Conservation (phyloP, 1,140 invertebrate species). For the Ylistrum balloti region DNA sequence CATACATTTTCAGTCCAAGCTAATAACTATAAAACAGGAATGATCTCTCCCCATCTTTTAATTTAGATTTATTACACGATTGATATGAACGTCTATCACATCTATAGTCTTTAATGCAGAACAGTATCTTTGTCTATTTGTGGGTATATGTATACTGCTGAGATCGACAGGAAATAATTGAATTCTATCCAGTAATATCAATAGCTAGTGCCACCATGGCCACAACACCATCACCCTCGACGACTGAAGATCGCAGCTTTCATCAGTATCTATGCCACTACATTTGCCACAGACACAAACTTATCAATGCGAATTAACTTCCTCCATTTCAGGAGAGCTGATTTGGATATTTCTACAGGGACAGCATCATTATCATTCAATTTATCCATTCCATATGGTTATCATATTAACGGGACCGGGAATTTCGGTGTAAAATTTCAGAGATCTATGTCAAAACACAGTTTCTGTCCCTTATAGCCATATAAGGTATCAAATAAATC, state of each 20-base stretch:
- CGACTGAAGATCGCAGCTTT: background rate
- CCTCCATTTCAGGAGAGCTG: slow-evolving; percentile 36
- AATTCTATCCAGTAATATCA: background rate
- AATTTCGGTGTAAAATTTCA: slow-evolving; percentile 39
- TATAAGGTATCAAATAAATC: slow-evolving; percentile 30
- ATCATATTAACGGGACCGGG: background rate
- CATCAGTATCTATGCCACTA: slow-evolving; percentile 19
- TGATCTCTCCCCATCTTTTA: background rate
- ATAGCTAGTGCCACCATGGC: background rate
- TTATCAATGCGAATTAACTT: slow-evolving; percentile 3
- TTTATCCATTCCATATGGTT: slow-evolving; percentile 35
- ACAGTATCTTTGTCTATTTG: background rate
- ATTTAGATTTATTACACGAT: background rate
- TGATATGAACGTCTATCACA: background rate
- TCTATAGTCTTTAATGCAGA: background rate
- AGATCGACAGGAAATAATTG: background rate
- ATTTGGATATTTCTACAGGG: background rate
- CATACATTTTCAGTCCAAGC: background rate
- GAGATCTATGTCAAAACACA: slow-evolving; percentile 18
- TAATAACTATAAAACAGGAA: background rate
- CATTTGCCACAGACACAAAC: slow-evolving; percentile 18
- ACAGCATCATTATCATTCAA: slow-evolving; percentile 29
- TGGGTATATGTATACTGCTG: background rate
- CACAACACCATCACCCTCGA: background rate
- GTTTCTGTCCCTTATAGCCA: background rate